Percentiles rank a stretch among this genome's conserved stretches.
phyloP scores from a whole-genome alignment of 2,113 vertebrate species.

The Tauraco erythrolophus region DNA sequence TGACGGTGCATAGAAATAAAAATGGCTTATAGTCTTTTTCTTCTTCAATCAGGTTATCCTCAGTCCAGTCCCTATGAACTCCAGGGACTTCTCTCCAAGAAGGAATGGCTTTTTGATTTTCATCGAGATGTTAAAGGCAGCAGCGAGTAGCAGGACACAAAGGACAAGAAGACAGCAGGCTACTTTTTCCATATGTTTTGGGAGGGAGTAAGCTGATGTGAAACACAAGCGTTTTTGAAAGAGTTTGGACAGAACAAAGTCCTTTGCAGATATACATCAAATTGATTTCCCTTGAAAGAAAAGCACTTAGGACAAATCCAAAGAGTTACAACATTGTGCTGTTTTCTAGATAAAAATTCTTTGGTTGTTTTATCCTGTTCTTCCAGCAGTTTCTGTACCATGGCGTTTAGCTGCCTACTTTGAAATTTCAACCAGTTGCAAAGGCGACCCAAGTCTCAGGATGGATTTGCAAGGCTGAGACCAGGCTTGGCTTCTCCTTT shows the following conservation, averaged over 20 bases:
- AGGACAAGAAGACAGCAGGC: neutral
- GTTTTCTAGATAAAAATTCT: neutral
- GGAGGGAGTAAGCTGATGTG: neutral
- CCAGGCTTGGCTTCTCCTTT: neutral
- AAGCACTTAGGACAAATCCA: neutral
- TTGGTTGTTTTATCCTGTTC: neutral
- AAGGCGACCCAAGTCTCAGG: neutral
- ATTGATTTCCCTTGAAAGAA: neutral
- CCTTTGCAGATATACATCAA: neutral
- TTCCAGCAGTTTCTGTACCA: neutral
- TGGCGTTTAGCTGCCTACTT: neutral
- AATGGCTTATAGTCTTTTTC: neutral
- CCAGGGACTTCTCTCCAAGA: neutral
- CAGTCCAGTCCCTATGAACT: neutral
- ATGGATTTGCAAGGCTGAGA: neutral
- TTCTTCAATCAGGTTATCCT: neutral
- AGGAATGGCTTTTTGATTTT: neutral
- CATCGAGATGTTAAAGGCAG: neutral
- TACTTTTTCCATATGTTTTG: neutral
- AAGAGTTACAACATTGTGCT: neutral
- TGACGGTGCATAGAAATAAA: neutral
- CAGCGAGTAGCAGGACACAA: neutral
- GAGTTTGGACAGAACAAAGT: neutral
- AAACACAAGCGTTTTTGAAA: neutral
- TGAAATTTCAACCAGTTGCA: neutral